These are phyloP conservation scores for Piliocolobus tephrosceles DNA, from an alignment of 2,113 vertebrate species.

Conservation along the genomic window DNA sequence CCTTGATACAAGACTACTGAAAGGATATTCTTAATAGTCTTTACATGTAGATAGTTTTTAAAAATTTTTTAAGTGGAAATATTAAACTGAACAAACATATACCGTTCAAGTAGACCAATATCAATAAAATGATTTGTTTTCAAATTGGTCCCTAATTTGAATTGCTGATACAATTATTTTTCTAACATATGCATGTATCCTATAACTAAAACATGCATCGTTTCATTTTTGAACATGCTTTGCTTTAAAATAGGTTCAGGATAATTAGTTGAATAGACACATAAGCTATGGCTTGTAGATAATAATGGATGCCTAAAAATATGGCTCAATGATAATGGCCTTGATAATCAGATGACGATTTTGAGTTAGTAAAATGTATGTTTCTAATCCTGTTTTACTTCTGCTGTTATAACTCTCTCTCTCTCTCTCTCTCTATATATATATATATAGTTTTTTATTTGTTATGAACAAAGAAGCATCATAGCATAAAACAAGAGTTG, in stretches of 20 bases:
- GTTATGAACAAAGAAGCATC: background rate
- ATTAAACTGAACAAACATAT: background rate
- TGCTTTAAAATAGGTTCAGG: background rate
- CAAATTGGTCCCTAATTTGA: background rate
- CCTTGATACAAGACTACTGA: background rate
- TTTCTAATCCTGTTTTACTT: background rate
- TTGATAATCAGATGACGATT: background rate
- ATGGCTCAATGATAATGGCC: background rate
- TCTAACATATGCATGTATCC: background rate
- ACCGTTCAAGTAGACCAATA: background rate
- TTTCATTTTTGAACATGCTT: background rate
- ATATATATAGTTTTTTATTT: background rate
- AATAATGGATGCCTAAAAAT: background rate
- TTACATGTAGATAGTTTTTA: background rate
- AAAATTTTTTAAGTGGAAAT: background rate
- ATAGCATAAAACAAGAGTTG: fast-evolving
- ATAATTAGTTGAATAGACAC: background rate
- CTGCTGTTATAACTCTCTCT: background rate
- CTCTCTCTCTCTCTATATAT: background rate
- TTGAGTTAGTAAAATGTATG: background rate
- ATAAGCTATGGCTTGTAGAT: background rate
- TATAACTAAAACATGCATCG: background rate
- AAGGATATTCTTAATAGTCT: background rate
- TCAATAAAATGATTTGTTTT: background rate
- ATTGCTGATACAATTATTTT: background rate